Evolutionary conservation across 1,140 invertebrate genomes (phyloP).

Genomic region (Bombus cullumanus): DNA sequence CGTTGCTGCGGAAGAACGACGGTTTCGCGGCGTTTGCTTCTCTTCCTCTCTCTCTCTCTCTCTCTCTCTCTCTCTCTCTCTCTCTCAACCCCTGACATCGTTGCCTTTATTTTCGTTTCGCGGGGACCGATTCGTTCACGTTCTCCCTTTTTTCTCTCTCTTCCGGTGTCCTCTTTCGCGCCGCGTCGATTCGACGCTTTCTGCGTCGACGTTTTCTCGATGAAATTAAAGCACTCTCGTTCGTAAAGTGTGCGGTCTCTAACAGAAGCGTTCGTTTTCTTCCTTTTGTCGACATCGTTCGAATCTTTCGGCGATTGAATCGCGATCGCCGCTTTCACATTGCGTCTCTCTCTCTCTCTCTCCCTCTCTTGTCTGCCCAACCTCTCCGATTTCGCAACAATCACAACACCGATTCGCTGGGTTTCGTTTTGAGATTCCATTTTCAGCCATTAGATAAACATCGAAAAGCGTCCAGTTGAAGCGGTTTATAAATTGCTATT

Average conservation of each 20-base stretch:
- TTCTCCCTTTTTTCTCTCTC: background rate
- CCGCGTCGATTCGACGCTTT: too few relatives aligned
- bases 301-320: constrained; percentile 21
- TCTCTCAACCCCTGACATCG: background rate
- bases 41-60: too few relatives aligned
- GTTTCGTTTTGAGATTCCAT: background rate
- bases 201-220: background rate
- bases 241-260: background rate
- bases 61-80: too few relatives aligned
- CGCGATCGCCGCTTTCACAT: background rate
- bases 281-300: background rate
- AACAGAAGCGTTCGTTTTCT: background rate
- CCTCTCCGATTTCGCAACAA: background rate
- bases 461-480: background rate
- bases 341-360: background rate
- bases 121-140: background rate
- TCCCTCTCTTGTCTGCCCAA: too few relatives aligned
- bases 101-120: background rate
- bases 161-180: background rate
- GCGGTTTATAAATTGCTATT: background rate
- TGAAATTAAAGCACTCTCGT: constrained; percentile 10
- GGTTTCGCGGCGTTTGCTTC: background rate
- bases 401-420: background rate
- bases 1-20: background rate
- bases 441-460: background rate